These are phyloP conservation scores for Tenthredo scrophulariae DNA, from an alignment of 2,888 invertebrate genomes.

Conservation along the genomic window DNA sequence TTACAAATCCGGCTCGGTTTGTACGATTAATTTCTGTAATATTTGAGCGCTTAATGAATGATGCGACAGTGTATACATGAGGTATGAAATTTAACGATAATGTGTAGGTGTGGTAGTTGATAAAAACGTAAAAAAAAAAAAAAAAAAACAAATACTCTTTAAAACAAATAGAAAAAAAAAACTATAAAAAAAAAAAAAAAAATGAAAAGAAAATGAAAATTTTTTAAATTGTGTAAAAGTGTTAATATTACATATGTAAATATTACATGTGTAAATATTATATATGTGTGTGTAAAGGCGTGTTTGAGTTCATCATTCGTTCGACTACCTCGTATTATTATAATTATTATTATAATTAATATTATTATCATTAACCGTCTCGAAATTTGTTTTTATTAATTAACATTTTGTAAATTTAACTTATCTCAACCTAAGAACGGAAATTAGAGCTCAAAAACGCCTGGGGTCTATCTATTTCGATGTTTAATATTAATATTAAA, in stretches of 20 bases:
- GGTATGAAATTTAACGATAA: not conserved
- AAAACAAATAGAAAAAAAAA: not conserved
- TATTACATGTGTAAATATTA: not conserved
- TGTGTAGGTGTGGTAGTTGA: not conserved
- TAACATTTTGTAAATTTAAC: not conserved
- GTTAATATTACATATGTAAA: not conserved
- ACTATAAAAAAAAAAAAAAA: not conserved
- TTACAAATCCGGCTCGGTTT: too few species aligned
- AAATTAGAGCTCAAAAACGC: slow-evolving; percentile 30
- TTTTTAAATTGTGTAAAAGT: not conserved
- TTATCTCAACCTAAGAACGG: not conserved
- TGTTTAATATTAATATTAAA: not conserved
- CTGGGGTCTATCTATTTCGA: slow-evolving; percentile 2
- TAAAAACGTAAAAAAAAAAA: not conserved
- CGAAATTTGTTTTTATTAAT: not conserved
- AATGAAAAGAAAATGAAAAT: not conserved
- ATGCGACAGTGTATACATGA: not conserved
- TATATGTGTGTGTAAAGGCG: not conserved
- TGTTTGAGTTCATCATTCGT: slow-evolving; percentile 22
- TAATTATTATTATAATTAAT: not conserved
- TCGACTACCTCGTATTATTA: slow-evolving; percentile 20
- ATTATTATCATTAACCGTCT: not conserved
- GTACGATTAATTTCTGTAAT: too few species aligned
- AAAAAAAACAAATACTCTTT: not conserved
- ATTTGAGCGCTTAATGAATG: too few species aligned